Evolutionary conservation across 2,888 invertebrate genomes (phyloP), one percentile per base, ranked within the genome.

Genomic region (Ophion ellenae): DNA sequence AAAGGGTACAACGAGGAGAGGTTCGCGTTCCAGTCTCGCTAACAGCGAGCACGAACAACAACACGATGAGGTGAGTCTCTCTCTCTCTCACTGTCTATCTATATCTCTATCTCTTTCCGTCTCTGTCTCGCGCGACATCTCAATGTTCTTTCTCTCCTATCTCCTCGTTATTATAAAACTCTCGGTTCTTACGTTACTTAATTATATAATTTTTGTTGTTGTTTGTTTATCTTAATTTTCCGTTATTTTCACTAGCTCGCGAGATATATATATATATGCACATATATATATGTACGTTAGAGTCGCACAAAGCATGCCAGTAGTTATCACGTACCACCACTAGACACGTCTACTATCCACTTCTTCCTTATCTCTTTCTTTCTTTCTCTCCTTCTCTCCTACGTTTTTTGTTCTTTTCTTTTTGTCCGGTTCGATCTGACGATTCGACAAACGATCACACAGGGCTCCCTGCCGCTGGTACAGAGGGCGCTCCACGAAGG

Each of bases 31-130:
- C 94, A 95, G 96, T 85, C 94, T 97, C 90, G 97, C 90, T 24
- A 94, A 97, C 92, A 95, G 95, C 88, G 96, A 96, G 94, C 95
- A 96, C 87, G 97, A 96, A 92, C 96, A 96, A 91, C 96, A 96
- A 90, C 96, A 96, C 91, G 97, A 97, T 91, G 97, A 97, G 96
- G 97, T 97, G 95, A 96, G 96, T 95, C 73, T 83, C 66, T 83
- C 63, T 57, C 61, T 47, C 17, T 67, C 36, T 73, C 61, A 70
- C 59, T 95, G 94, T 94, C 91, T 63, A 59, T 71, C 70, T 70
- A 11, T 24, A 40, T 69, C 69, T 69, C 32, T 75, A 32, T 74
- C 28, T 76, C 70, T 36, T 57, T 66, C 71, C 77, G 66, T 83
- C 53, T 63, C 73, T 73, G 20, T 67, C 36, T 73, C 73, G 69